Base-by-base conservation (phyloP, 2,888 invertebrate genomes). In the Philhelius pedissequus region DNA sequence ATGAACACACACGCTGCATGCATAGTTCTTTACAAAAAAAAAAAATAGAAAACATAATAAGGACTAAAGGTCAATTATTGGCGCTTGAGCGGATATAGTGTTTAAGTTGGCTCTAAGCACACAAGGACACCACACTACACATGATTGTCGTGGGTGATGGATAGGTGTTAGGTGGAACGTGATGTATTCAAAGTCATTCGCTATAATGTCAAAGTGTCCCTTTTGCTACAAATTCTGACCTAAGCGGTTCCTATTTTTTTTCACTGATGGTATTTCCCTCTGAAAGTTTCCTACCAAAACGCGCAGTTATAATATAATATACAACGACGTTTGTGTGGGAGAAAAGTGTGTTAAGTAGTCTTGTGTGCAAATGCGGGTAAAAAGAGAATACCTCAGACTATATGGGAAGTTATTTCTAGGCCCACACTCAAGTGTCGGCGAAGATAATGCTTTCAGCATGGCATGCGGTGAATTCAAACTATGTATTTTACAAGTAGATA, bases 141-240 rank as follows among this genome's bases (percentile, higher is more conserved):
- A 18, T 15, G 18, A 5, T 56, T n/a, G 1, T 11, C 7, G 35
- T 56, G 35, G 6, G 13, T 20, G 20, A 5, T 45, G 4, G 43
- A 3, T 18, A n/a, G 43, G 9, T 43, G 9, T 18, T 9, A 50
- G 15, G 27, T 50, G 30, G 48, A 45, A 80, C 80, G 80, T 81
- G 80, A 70, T 62, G 76, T 60, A 78, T 71, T 78, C 62, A 71
- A 69, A 69, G 68, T 69, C 71, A 77, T 78, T 56, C 30, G 11
- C 22, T 22, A 45, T 43, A 45, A 77, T 60, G 70, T 70, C 69
- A 76, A 76, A 76, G 60, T 52, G 38, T 76, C 48, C 76, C 4
- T 43, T 22, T n/a, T 52, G 38, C 11, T 13, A 45, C 38, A 15
- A 15, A 15, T 11, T 13, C 0, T 54, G 35, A 15, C 7, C 13